Base-by-base conservation (phyloP, 2,888 invertebrate species). In the Patella pellucida region DNA sequence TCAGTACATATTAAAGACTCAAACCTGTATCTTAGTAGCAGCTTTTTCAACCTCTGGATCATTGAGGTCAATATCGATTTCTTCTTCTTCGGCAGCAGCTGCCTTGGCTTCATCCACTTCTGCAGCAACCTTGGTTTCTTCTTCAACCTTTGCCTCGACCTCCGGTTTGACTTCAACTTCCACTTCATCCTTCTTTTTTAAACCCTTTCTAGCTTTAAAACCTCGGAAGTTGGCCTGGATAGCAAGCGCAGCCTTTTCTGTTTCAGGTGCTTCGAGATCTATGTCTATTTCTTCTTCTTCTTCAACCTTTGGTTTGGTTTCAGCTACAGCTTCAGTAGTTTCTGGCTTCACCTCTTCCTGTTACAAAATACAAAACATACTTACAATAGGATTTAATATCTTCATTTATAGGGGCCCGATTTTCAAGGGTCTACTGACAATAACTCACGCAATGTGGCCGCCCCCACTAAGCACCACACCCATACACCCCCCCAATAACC, bases 201-300 rank as follows among this genome's bases (percentile, higher is more conserved):
- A 74, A 62, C 86, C 86, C 73, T 85, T 83, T 71, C 87, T 78
- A 15, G 88, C 85, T 78, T 86, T 85, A 76, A 83, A 86, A 19
- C 87, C 88, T 76, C 85, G 85, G 76, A 87, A 87, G 12, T 83
- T 83, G 62, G 88, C 86, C 76, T 89, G 88, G 62, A 89, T 89
- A 78, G 86, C 86, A n/a, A 81, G 74, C 7, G 88, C 86, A 12
- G 87, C 87, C 52, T 81, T 81, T 69, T 85, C 86, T 9, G 85
- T 85, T 51, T 86, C 85, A 3, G 87, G 84, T 71, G 87, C 87
- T 73, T 81, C 79, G 1, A 86, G 80, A 73, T 87, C 86, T 76
- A 86, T 85, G 67, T 85, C 85, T 14, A 74, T 67, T 41, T 74
- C 73, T 31, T 73, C 73, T 41, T 50, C 11, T 23, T 68, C 51